Evolutionary conservation across 2,888 invertebrate genomes (phyloP), one percentile per base, ranked within the genome.

Genomic region (Cerastis leucographa): DNA sequence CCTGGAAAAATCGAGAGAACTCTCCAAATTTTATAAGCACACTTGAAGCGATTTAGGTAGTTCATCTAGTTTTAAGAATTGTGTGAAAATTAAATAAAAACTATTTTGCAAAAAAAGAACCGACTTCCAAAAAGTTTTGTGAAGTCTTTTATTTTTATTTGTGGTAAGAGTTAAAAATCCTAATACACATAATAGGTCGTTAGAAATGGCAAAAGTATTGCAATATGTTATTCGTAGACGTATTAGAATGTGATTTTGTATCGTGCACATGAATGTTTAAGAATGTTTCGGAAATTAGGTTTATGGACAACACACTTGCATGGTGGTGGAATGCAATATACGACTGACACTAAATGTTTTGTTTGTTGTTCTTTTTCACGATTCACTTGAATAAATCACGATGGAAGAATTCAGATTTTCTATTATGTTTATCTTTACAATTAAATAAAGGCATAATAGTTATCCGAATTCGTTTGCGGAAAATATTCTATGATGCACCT

Each of bases 401-500:
- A 42, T 9, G 6, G 19, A 76, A 29, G 29, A 5, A 40, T 76
- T 71, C 17, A 25, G 22, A 71, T 80, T 17, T 51, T n/a, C n/a
- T 71, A 25, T 0, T 35, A 9, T 25, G 25, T 54, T 68, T 8
- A 40, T 25, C 51, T 44, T 71, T 17, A 49, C 49, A 17, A 49
- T 22, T 1, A 19, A 42, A 49, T 71, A 11, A 40, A 25, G 6
- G 11, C 19, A 6, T 59, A 9, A 17, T 56, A 25, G 56, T 56
- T n/a, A 12, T 7, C 7, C 5, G 14, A 46, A 56, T 44, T n/a
- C 40, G 1, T 11, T 72, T 46, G 29, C 22, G 17, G 17, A n/a
- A n/a, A 54, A 64, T 22, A 62, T 73, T 29, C 1, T 22, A 42
- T 42, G n/a, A 40, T 61, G 22, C 25, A 40, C 11, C 42, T 59